These are phyloP conservation scores for Lipophrys pholis DNA, from an alignment of 2,113 vertebrate species.

Conservation along the genomic window DNA sequence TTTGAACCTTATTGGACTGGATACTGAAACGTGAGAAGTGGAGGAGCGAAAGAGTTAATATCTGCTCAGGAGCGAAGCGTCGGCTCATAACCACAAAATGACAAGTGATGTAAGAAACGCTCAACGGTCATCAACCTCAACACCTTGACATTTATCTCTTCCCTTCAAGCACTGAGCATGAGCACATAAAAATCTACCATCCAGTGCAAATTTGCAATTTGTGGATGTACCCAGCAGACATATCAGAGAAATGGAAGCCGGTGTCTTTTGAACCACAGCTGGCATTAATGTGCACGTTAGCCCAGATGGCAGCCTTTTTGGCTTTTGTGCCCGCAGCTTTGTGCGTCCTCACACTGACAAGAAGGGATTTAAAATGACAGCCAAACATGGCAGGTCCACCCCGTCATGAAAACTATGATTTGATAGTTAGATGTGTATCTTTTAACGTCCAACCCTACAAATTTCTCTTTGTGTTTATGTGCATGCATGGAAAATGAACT, in stretches of 20 bases:
- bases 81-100: constrained; percentile 30
- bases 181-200: constrained; percentile 10
- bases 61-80: constrained; percentile 1
- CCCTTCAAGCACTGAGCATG: constrained; percentile 8
- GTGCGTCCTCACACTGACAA: neutral
- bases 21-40: neutral
- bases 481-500: neutral
- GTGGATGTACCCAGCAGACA: neutral
- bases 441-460: neutral
- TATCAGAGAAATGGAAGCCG: neutral
- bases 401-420: neutral
- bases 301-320: neutral
- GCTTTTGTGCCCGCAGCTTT: neutral
- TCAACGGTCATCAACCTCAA: constrained; percentile 2
- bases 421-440: constrained; percentile 6
- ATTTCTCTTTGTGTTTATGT: constrained; percentile 24
- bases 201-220: neutral
- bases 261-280: constrained; percentile 15
- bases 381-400: neutral
- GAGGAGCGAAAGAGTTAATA: constrained; percentile 6
- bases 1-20: constrained; percentile 8
- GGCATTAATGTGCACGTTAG: constrained; percentile 7
- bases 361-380: constrained; percentile 12
- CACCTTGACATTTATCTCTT: constrained; percentile 6
- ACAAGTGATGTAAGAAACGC: constrained; percentile 30